Evolutionary conservation across 2,113 vertebrate genomes (phyloP).

Genomic region (Heterochromis multidens): DNA sequence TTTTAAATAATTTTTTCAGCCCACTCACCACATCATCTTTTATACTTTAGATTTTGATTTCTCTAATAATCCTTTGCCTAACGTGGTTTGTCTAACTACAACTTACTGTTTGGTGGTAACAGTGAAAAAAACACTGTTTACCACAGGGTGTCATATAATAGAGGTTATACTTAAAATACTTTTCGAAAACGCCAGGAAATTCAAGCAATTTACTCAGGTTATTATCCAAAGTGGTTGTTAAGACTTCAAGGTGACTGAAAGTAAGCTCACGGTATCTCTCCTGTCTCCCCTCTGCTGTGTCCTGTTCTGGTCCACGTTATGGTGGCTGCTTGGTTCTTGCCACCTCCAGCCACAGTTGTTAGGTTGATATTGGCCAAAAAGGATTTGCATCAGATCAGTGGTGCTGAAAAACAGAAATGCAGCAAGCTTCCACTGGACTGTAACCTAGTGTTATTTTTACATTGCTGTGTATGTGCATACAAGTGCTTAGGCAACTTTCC

Average conservation of each 20-base stretch:
- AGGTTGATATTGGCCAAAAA: slow-evolving; percentile 34
- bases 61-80: neutral
- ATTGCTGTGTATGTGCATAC: neutral
- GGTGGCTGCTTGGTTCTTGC: neutral
- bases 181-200: neutral
- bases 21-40: slow-evolving; percentile 11
- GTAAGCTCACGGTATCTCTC: slow-evolving; percentile 18
- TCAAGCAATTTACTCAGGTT: slow-evolving; percentile 8
- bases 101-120: neutral
- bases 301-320: neutral
- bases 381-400: slow-evolving; percentile 49
- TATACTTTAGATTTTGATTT: neutral
- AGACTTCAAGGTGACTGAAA: slow-evolving; percentile 35
- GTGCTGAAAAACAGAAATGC: slow-evolving; percentile 35
- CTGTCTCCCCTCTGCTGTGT: neutral
- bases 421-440: slow-evolving; percentile 6
- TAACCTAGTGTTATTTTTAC: slow-evolving; percentile 31
- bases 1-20: neutral
- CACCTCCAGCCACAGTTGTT: slow-evolving; percentile 9
- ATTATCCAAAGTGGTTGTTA: slow-evolving; percentile 6
- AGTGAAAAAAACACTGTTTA: slow-evolving; percentile 14
- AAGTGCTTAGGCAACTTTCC: neutral
- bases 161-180: neutral
- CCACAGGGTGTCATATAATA: neutral
- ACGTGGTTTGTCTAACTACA: neutral